Percentiles rank a stretch among this genome's conserved stretches.
Evolutionary conservation across 2,797 vertebrate species (phyloP).

Genomic region (Merluccius polli): DNA sequence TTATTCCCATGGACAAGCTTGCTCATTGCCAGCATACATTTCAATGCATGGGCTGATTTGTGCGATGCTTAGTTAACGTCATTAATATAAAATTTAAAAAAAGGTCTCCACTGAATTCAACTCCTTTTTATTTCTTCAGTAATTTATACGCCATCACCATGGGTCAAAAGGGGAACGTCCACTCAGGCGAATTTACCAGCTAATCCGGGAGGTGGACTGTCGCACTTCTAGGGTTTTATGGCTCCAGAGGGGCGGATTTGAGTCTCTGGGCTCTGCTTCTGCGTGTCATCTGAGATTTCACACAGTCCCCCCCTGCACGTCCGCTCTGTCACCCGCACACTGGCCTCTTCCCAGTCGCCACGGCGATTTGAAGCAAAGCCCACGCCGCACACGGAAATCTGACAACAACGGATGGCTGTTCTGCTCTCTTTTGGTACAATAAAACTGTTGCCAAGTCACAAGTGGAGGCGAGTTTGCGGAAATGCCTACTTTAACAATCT

Average conservation of each 20-base stretch:
- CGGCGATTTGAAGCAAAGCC: constrained; percentile 46
- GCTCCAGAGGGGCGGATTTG: constrained; percentile 54
- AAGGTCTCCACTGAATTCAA: background rate
- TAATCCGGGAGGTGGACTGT: constrained; percentile 45
- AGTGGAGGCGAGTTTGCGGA: constrained; percentile 15
- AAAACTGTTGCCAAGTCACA: constrained; percentile 33
- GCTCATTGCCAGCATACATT: too few relatives aligned
- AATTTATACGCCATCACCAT: background rate
- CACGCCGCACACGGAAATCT: constrained; percentile 23
- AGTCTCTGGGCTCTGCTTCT: constrained; percentile 43
- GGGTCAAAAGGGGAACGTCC: constrained; percentile 32
- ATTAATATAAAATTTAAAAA: too few relatives aligned
- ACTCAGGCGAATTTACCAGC: constrained; percentile 39
- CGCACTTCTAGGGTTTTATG: constrained; percentile 57
- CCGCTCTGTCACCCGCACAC: constrained; percentile 45
- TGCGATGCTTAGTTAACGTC: too few relatives aligned
- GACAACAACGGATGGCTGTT: constrained; percentile 3
- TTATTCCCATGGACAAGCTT: background rate
- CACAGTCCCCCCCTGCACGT: constrained; percentile 43
- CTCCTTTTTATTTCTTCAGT: background rate
- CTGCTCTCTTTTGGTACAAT: constrained; percentile 15
- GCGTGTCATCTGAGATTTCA: constrained; percentile 64
- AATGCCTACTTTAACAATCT: background rate
- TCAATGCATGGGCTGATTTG: too few relatives aligned
- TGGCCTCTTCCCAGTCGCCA: constrained; percentile 40